Evolutionary conservation across 2,797 vertebrate genomes (phyloP).

Genomic region (Anomalospiza imberbis): DNA sequence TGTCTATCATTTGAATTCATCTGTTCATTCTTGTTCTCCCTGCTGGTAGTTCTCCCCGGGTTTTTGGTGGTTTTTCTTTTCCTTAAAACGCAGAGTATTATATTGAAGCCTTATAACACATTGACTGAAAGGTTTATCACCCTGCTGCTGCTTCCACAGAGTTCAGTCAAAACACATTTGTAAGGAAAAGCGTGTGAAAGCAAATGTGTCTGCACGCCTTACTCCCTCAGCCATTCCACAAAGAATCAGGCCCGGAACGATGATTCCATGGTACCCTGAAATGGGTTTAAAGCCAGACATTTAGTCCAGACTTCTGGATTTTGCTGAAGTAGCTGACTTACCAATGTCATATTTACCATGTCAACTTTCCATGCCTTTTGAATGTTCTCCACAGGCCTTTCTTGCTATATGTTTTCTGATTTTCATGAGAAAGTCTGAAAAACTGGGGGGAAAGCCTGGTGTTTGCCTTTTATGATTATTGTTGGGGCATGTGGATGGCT

Average conservation of each 20-base stretch:
- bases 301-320: background rate
- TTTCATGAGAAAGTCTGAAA: background rate
- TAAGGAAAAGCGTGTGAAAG: background rate
- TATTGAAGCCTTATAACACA: background rate
- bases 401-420: background rate
- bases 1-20: background rate
- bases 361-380: background rate
- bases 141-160: background rate
- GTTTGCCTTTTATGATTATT: background rate
- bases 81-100: background rate
- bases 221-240: background rate
- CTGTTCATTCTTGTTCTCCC: background rate
- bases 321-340: background rate
- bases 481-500: background rate
- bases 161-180: background rate
- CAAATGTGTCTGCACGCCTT: background rate
- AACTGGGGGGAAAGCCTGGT: background rate
- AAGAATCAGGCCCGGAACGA: background rate
- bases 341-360: background rate
- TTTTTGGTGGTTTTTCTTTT: background rate
- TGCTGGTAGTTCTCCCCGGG: background rate
- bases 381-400: background rate
- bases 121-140: background rate
- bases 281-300: background rate
- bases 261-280: background rate